A percentile compares a stretch with the other conserved stretches of the same genome.
Evolutionary conservation across 1,140 invertebrate species (phyloP).

Genomic region (Zaprionus kolodkinae): DNA sequence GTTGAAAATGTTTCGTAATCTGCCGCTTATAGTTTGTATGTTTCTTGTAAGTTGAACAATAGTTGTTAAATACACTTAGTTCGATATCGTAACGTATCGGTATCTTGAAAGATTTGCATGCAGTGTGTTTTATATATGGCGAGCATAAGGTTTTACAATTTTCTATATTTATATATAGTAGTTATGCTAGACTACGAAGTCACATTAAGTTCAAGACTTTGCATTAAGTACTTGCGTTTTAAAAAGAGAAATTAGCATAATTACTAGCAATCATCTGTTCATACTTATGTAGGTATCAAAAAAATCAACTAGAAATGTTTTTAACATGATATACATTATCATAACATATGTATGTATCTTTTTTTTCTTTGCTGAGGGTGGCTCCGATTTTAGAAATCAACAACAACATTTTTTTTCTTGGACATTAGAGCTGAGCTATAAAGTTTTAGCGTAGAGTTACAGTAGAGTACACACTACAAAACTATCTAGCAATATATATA

Average conservation of each 20-base stretch:
- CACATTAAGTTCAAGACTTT: constrained; percentile 66
- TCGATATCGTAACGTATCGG: constrained; percentile 22
- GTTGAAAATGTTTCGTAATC: constrained; percentile 54
- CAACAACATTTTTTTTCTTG: constrained; percentile 55
- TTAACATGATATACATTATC: constrained; percentile 59
- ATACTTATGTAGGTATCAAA: constrained; percentile 12
- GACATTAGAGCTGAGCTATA: constrained; percentile 62
- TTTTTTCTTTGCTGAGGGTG: constrained; percentile 27
- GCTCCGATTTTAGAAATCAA: constrained; percentile 78
- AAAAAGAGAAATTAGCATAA: constrained; percentile 58
- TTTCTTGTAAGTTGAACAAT: constrained; percentile 45
- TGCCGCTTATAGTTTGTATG: constrained; percentile 24
- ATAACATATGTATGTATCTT: constrained; percentile 26
- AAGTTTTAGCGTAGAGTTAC: constrained; percentile 43
- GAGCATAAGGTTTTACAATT: constrained; percentile 42
- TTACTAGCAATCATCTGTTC: neutral
- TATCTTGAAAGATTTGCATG: constrained; percentile 33
- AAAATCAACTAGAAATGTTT: constrained; percentile 57
- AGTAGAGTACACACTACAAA: constrained; percentile 18
- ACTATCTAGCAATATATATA: constrained; percentile 10
- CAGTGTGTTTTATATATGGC: constrained; percentile 28
- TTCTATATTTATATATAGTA: constrained; percentile 41
- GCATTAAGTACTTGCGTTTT: constrained; percentile 64
- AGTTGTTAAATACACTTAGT: constrained; percentile 38
- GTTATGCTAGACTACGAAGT: constrained; percentile 62